These are phyloP conservation scores for Gadopsis bispinosus DNA, from an alignment of 2,797 vertebrate species.

Conservation along the genomic window DNA sequence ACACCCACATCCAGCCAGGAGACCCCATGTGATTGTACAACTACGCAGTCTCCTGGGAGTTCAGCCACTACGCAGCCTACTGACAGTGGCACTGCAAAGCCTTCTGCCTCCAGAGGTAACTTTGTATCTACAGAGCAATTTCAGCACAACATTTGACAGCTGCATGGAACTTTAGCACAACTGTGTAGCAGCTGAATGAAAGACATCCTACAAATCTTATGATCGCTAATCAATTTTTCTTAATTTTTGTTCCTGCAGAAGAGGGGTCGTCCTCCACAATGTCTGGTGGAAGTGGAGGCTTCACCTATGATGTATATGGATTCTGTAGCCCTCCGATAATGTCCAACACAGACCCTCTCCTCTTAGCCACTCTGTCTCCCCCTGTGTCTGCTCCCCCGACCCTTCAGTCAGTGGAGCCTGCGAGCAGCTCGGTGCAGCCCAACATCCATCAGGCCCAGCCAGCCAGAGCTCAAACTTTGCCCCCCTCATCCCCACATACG, in stretches of 20 bases:
- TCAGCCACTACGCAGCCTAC: constrained; percentile 71
- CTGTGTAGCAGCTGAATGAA: constrained; percentile 35
- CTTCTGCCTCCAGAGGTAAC: constrained; percentile 82
- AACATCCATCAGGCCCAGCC: constrained; percentile 67
- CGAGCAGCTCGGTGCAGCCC: constrained; percentile 50
- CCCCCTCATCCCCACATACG: constrained; percentile 64
- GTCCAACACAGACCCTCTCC: constrained; percentile 82
- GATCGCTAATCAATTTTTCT: not conserved
- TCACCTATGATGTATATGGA: constrained; percentile 80
- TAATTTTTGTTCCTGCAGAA: constrained; percentile 62
- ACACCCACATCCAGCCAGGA: constrained; percentile 86
- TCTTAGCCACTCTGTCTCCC: constrained; percentile 78
- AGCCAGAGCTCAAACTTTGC: constrained; percentile 58
- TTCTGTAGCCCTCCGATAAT: constrained; percentile 84
- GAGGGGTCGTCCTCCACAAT: constrained; percentile 84
- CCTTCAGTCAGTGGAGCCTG: constrained; percentile 70
- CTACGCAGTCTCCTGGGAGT: constrained; percentile 76
- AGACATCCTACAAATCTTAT: not conserved
- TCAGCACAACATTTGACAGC: constrained; percentile 17
- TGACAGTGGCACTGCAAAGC: constrained; percentile 75
- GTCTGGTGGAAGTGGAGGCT: constrained; percentile 84
- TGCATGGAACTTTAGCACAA: constrained; percentile 27
- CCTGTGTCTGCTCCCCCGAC: constrained; percentile 74
- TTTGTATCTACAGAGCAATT: constrained; percentile 19
- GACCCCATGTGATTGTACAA: constrained; percentile 81